phyloP scores from a whole-genome alignment of 2,888 invertebrate species.

The Drosophila ustulata region DNA sequence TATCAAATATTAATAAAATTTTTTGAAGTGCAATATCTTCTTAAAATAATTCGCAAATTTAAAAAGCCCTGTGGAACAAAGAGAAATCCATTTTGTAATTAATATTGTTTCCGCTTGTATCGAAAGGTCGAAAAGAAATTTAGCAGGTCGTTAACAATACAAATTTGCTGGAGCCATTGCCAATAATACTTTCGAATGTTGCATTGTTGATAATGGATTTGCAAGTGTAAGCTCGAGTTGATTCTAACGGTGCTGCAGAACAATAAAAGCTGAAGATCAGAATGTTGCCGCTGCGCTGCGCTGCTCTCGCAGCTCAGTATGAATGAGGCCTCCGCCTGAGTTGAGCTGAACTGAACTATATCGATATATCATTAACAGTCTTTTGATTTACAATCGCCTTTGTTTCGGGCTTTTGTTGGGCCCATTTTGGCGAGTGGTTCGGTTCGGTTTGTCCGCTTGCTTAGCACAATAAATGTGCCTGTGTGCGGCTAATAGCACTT shows the following conservation, averaged over 20 bases:
- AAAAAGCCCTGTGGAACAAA: too few species aligned
- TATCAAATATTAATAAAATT: too few species aligned
- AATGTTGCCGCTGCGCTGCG: constrained; percentile 46
- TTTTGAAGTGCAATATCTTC: too few species aligned
- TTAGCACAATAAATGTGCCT: constrained; percentile 44
- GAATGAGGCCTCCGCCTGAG: constrained; percentile 24
- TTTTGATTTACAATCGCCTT: constrained; percentile 80
- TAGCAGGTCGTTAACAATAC: constrained; percentile 1
- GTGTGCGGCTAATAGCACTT: constrained; percentile 71
- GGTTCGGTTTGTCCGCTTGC: background rate
- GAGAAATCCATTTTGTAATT: background rate
- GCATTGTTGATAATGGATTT: constrained; percentile 27
- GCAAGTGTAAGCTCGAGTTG: constrained; percentile 53
- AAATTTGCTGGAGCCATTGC: background rate
- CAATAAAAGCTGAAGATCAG: constrained; percentile 66
- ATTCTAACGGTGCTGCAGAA: constrained; percentile 63
- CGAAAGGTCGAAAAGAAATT: background rate
- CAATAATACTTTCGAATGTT: constrained; percentile 13
- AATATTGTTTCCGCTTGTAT: background rate
- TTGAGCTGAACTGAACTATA: constrained; percentile 43
- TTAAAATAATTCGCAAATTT: too few species aligned
- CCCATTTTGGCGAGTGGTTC: constrained; percentile 56
- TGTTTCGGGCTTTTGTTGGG: constrained; percentile 71
- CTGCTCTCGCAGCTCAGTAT: constrained; percentile 6
- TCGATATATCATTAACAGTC: constrained; percentile 79